Evolutionary conservation across 2,113 vertebrate genomes (phyloP), one percentile per base, ranked within the genome.

Genomic region (Neotoma lepida): DNA sequence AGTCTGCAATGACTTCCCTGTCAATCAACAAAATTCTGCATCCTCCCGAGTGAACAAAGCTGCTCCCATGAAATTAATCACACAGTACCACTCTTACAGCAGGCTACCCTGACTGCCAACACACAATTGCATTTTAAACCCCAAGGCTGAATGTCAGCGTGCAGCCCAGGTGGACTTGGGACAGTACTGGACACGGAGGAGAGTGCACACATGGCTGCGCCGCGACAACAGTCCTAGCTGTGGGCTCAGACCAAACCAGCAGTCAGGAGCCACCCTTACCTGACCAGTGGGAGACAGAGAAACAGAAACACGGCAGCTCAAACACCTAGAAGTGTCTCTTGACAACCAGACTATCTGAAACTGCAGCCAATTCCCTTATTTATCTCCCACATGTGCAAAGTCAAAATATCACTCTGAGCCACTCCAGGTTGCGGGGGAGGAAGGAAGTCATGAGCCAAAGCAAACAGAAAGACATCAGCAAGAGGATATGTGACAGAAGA

Each of bases 341-440:
- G 97, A 96, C 94, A 98, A 96, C 96, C 97, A 96, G 90, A 98
- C 89, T 96, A 94, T 97, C 97, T 96, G 95, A 98, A 97, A 74
- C 96, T 96, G 96, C 92, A 93, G 93, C 95, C 97, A 97, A 95
- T 94, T 97, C 30, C 90, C 94, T 98, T 97, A 97, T 56, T 63
- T 44, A 91, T 71, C 94, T 9, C n/a, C 22, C 41, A 86, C 91
- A 96, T 39, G 66, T 95, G 97, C 97, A 97, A 97, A 98, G 96
- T 97, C 97, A 98, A 98, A 98, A 96, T 98, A 97, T 96, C 97
- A 97, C 97, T 93, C 12, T 96, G 41, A 76, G 77, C 66, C 84
- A 68, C 63, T 68, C n/a, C 85, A 46, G 35, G 46, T 33, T 80
- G 30, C 39, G 1, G 64, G 7, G 88, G 64, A 93, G 39, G 66